A percentile compares a stretch with the other conserved stretches of the same genome.
phyloP scores from a whole-genome alignment of 2,888 invertebrate genomes.

The Coremacera marginata region DNA sequence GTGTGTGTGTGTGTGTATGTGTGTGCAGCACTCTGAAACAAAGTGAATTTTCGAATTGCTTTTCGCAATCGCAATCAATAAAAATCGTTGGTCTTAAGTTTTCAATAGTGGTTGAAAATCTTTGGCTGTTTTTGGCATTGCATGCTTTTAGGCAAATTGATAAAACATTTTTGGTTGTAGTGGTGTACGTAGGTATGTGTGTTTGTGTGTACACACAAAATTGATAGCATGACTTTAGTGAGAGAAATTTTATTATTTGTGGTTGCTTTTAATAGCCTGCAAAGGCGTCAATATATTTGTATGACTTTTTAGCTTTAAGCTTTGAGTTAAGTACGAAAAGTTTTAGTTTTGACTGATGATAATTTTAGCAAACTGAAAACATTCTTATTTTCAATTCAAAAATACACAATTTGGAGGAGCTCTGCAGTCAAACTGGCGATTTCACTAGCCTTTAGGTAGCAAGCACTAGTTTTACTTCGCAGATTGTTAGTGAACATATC shows the following conservation, averaged over 20 bases:
- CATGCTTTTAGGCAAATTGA: constrained; percentile 61
- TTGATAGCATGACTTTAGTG: neutral
- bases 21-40: neutral
- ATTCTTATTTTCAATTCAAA: no score
- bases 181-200: no score
- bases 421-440: no score
- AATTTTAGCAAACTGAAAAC: no score
- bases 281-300: no score
- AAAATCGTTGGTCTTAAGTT: constrained; percentile 17
- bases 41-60: neutral
- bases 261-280: no score
- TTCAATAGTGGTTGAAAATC: neutral
- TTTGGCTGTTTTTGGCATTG: constrained; percentile 18
- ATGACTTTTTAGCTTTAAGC: neutral
- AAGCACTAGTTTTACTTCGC: no score
- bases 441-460: no score
- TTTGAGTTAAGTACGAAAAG: neutral
- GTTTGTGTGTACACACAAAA: neutral
- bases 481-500: no score
- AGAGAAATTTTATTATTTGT: neutral
- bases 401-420: no score
- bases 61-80: constrained; percentile 27
- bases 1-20: neutral
- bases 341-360: neutral
- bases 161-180: constrained; percentile 20